Conservation (phyloP, 2,888 invertebrate species). For the Stegana nigrithorax region DNA sequence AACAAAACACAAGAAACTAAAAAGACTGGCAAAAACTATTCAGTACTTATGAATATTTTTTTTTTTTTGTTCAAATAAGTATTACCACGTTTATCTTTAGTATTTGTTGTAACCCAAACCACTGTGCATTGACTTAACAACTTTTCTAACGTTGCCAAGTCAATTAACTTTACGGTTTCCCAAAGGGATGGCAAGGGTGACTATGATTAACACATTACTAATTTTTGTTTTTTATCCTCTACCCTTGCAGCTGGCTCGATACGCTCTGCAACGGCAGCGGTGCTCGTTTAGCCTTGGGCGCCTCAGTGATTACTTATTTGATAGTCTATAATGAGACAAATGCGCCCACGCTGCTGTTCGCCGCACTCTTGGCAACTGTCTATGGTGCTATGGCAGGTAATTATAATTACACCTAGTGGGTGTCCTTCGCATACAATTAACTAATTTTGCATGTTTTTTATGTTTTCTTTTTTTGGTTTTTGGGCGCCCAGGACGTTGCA, state of each 20-base stretch:
- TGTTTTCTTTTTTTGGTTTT: slow-evolving; percentile 26
- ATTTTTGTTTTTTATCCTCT: not conserved
- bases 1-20: too few species aligned
- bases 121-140: not conserved
- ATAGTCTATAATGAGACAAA: slow-evolving; percentile 67
- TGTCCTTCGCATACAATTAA: not conserved
- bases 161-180: not conserved
- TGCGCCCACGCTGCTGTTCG: slow-evolving; percentile 63
- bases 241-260: slow-evolving; percentile 55
- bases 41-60: not conserved
- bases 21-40: too few species aligned
- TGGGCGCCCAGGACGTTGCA: slow-evolving; percentile 68
- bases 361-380: slow-evolving; percentile 61
- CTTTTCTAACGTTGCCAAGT: not conserved
- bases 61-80: not conserved
- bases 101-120: too few species aligned
- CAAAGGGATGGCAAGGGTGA: not conserved
- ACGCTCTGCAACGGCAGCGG: slow-evolving; percentile 64
- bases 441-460: not conserved
- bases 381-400: slow-evolving; percentile 66
- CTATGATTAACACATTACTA: not conserved
- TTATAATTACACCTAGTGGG: not conserved
- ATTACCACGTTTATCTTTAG: too few species aligned
- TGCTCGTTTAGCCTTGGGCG: slow-evolving; percentile 66
- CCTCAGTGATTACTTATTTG: slow-evolving; percentile 63